Percentiles rank a stretch among this genome's conserved stretches.
These are phyloP conservation scores for Nymphalis polychloros DNA, from an alignment of 2,888 invertebrate genomes.

Conservation along the genomic window DNA sequence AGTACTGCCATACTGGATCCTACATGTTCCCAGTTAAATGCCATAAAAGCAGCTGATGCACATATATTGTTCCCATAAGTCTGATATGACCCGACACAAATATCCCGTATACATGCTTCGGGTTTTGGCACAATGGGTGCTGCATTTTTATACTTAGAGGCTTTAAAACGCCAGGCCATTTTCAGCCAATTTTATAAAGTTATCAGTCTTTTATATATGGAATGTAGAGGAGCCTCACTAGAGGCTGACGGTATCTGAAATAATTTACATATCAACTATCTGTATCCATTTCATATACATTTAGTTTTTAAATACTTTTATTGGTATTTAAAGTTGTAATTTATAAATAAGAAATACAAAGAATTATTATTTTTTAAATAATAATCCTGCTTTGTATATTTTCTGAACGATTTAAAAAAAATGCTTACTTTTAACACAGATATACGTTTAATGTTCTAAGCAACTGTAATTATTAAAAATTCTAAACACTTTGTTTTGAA, in stretches of 20 bases:
- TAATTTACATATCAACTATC: constrained; percentile 10
- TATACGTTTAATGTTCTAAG: not conserved
- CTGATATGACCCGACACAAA: constrained; percentile 95
- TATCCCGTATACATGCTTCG: constrained; percentile 93
- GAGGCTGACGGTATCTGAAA: constrained; percentile 54
- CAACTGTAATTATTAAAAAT: constrained; percentile 27
- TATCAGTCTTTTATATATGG: constrained; percentile 75
- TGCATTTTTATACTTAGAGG: constrained; percentile 99
- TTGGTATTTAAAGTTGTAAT: not conserved
- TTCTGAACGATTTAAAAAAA: not conserved
- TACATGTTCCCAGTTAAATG: constrained; percentile 96
- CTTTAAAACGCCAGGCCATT: constrained; percentile 98
- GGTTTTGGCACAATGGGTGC: constrained; percentile 97
- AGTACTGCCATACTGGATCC: constrained; percentile 95
- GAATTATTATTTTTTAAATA: not conserved
- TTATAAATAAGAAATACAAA: not conserved
- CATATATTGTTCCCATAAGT: constrained; percentile 97
- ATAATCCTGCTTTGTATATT: not conserved
- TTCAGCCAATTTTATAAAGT: constrained; percentile 63
- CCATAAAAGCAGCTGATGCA: constrained; percentile 95
- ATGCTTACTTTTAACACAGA: not conserved
- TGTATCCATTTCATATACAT: no score
- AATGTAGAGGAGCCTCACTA: constrained; percentile 60
- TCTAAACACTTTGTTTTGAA: constrained; percentile 71
- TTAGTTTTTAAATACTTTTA: not conserved